Evolutionary conservation across 1,140 invertebrate genomes (phyloP), one percentile per base, ranked within the genome.

Genomic region (Cotesia vestalis): DNA sequence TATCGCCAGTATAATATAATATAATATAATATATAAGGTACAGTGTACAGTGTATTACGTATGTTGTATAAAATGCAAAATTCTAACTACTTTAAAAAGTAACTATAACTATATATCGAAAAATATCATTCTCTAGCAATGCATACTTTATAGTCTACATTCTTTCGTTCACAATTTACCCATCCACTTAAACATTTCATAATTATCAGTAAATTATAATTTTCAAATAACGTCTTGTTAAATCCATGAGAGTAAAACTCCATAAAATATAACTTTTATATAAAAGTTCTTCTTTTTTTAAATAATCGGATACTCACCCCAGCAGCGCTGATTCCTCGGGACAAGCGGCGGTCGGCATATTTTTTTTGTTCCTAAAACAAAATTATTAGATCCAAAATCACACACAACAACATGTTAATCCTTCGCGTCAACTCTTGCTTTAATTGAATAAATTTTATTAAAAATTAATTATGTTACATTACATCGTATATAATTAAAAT

Each of bases 241-340:
- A 27, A 27, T 27, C 27, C 27, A 27, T 27, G 27, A 27, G 27
- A 27, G 27, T 27, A 27, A 27, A 27, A 27, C 1, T 27, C 27
- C 27, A 27, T 27, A 27, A 27, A 27, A 27, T 27, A 27, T 0
- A 27, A 27, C 27, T 27, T 27, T 27, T 27, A 27, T 27, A 27
- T 27, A 27, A 27, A 27, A 27, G 27, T 27, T 46, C 11, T 11
- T 46, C 40, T 46, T 8, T 11, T 4, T 46, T 46, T 46, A 46
- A 46, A 46, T 40, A 11, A 14, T 66, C 55, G 17, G 73, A 72
- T 79, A 88, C 90, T 92, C 90, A 92, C 91, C 91, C 90, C 85
- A 92, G 85, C 71, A 92, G 89, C 80, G 91, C 91, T 66, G 90
- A 90, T 86, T 92, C 90, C 86, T 92, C 91, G 77, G 91, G 89